A percentile compares a stretch with the other conserved stretches of the same genome.
Conservation (phyloP, 2,888 invertebrate species). For the Coelinius sp. region DNA sequence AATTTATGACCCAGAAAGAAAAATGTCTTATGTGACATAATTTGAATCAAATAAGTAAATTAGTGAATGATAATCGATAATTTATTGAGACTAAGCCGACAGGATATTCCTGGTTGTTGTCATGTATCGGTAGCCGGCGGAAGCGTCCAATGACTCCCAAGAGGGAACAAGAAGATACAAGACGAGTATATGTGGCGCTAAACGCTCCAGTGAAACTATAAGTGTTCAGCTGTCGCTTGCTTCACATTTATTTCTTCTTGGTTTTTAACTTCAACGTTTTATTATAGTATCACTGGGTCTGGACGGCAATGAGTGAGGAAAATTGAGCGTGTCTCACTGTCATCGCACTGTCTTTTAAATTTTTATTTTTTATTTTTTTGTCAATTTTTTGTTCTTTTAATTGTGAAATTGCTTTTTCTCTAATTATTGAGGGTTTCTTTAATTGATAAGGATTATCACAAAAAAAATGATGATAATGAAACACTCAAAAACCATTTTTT, state of each 20-base stretch:
- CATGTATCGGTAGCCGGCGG: constrained; percentile 34
- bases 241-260: constrained; percentile 48
- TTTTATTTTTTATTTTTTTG: neutral
- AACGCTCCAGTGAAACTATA: constrained; percentile 49
- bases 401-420: neutral
- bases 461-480: too few species aligned
- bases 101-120: constrained; percentile 6
- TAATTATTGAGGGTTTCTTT: too few species aligned
- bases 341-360: neutral
- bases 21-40: too few species aligned
- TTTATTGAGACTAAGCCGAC: neutral
- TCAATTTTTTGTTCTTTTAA: neutral
- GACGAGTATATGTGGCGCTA: constrained; percentile 36
- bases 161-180: constrained; percentile 35
- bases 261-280: constrained; percentile 11
- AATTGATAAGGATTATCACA: too few species aligned
- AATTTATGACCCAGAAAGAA: too few species aligned
- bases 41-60: too few species aligned
- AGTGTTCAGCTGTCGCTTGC: constrained; percentile 67
- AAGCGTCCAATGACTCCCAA: constrained; percentile 34
- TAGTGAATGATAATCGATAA: neutral
- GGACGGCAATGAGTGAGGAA: neutral
- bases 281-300: neutral
- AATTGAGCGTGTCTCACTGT: neutral
- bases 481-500: too few species aligned